These are phyloP conservation scores for Nycticryphes semicollaris DNA, from an alignment of 2,113 vertebrate species.

Conservation along the genomic window DNA sequence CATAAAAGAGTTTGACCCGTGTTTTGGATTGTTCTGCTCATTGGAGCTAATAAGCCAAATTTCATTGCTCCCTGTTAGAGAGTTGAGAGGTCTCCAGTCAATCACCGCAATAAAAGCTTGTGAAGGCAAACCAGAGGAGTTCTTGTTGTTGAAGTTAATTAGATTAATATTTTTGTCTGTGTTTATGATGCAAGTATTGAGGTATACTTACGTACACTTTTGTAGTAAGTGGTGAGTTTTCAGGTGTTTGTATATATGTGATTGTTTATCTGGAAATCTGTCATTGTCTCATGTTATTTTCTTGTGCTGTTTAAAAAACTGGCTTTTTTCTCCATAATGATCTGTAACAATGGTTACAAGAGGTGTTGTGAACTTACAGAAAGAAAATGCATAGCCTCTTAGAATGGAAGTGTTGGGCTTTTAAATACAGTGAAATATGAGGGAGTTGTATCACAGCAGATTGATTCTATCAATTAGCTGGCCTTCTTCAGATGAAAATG, in stretches of 20 bases:
- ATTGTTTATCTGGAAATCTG: background rate
- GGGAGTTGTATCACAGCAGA: background rate
- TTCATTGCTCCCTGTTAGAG: background rate
- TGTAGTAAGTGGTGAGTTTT: background rate
- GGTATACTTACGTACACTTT: background rate
- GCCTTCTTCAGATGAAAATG: background rate
- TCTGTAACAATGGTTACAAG: too few relatives aligned
- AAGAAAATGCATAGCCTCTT: too few relatives aligned
- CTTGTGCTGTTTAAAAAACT: too few relatives aligned
- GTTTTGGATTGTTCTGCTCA: background rate
- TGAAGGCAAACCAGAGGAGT: background rate
- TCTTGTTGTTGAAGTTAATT: background rate
- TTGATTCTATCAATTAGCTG: background rate
- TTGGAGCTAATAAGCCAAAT: background rate
- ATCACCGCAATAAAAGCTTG: background rate
- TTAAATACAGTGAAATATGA: background rate
- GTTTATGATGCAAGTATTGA: background rate
- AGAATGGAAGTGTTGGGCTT: background rate
- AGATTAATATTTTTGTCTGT: background rate
- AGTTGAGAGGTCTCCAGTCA: background rate
- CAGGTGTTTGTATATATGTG: background rate
- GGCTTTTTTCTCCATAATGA: too few relatives aligned
- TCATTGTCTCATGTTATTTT: background rate
- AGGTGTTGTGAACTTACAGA: too few relatives aligned
- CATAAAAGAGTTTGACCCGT: background rate